Percentiles rank a stretch among this genome's conserved stretches.
phyloP scores from a whole-genome alignment of 2,888 invertebrate species.

The Fragum fragum region DNA sequence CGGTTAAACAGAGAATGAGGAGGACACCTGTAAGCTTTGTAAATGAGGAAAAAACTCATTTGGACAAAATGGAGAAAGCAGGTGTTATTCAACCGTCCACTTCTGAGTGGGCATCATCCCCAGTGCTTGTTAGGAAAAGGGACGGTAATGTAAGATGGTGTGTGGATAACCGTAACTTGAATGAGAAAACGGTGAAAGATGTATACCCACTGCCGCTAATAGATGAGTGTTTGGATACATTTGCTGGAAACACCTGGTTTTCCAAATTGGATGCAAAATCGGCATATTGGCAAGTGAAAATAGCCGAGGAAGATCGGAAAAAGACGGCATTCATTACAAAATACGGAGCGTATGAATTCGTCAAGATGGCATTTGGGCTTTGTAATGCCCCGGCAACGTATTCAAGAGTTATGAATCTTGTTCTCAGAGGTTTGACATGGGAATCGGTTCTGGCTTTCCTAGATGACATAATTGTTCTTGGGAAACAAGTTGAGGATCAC shows the following conservation, averaged over 20 bases:
- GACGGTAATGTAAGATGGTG: constrained; percentile 55
- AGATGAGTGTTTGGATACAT: constrained; percentile 55
- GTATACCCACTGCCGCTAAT: constrained; percentile 52
- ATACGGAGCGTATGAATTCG: background rate
- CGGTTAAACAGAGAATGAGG: too few relatives aligned
- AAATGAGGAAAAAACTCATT: constrained; percentile 53
- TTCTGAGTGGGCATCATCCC: constrained; percentile 59
- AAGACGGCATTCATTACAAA: constrained; percentile 34
- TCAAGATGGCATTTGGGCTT: constrained; percentile 10
- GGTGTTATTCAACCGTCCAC: too few relatives aligned
- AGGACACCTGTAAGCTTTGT: too few relatives aligned
- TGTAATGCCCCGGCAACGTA: constrained; percentile 34
- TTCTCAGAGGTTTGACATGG: constrained; percentile 20
- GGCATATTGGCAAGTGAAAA: constrained; percentile 54
- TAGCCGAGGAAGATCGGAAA: constrained; percentile 47
- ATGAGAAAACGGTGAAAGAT: constrained; percentile 53
- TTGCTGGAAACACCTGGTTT: constrained; percentile 51
- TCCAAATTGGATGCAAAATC: too few relatives aligned
- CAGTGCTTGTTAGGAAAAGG: too few relatives aligned
- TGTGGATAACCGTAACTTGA: constrained; percentile 56
- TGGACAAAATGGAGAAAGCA: constrained; percentile 48
- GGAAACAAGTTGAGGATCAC: background rate
- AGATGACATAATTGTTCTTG: constrained; percentile 15
- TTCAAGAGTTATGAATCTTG: constrained; percentile 24
- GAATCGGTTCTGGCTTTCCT: constrained; percentile 6